Conservation (phyloP, 2,113 vertebrate species). For the Corvus hawaiiensis region DNA sequence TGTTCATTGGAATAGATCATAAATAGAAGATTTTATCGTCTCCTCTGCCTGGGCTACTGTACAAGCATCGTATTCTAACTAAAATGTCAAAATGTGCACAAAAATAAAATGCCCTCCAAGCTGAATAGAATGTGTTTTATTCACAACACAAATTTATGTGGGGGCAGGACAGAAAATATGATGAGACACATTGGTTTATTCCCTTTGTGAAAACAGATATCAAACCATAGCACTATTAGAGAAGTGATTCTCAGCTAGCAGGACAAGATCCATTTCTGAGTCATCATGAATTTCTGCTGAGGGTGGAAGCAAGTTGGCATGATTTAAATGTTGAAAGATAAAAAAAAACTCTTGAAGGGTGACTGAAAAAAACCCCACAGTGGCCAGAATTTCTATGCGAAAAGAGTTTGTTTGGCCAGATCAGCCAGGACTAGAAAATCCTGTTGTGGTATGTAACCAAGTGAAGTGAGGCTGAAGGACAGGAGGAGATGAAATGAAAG, state of each 20-base stretch:
- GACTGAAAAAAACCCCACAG: neutral
- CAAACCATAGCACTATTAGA: neutral
- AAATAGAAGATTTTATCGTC: neutral
- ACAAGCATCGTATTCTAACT: neutral
- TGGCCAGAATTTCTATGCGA: neutral
- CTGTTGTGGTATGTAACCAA: neutral
- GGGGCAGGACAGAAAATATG: neutral
- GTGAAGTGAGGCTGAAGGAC: neutral
- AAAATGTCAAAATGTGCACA: slow-evolving; percentile 13
- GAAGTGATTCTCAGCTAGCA: neutral
- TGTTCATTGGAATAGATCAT: neutral
- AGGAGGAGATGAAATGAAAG: neutral
- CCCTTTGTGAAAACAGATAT: slow-evolving; percentile 2
- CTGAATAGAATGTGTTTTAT: neutral
- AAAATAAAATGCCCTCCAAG: slow-evolving; percentile 19
- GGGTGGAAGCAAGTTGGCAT: neutral
- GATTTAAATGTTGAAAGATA: neutral
- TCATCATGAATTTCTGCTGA: neutral
- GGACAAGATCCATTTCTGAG: slow-evolving; percentile 31
- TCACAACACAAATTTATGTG: neutral
- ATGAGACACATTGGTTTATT: neutral
- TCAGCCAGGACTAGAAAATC: neutral
- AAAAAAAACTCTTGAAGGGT: neutral
- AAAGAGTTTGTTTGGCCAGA: neutral
- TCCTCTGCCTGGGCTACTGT: neutral